Evolutionary conservation across 35 echinoderm and acorn worm species (phyloP), one percentile per base, ranked within the genome.

Genomic region (Lytechinus variegatus): DNA sequence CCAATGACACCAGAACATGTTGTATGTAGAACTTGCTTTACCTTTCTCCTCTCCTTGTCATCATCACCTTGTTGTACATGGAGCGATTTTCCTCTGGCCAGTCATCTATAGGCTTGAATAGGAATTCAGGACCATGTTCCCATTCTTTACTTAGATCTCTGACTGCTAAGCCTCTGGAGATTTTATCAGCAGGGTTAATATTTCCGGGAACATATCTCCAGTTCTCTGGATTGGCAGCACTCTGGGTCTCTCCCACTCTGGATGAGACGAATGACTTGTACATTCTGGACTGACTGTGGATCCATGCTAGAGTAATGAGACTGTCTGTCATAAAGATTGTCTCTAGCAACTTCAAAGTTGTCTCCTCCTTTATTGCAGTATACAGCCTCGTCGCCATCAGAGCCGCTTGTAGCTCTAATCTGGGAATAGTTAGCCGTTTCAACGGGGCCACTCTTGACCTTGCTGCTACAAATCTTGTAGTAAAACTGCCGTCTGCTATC

Each of bases 401-500:
- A 5, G 96, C 96, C 87, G 56, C 96, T 94, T 98, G 97, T 51
- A 98, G 60, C 33, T 98, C 97, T 28, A 98, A 95, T 28, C 97
- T 55, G 21, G 94, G 97, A 21, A 97, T 52, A 6, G 97, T 95
- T 21, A 97, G 87, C 24, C 21, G 61, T 54, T 97, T 98, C 1
- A 98, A 54, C 11, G 97, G 97, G 57, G 97, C 96, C 28, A 97
- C 94, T 21, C 97, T 54, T 10, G 97, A 98, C 92, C 97, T 96
- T 6, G 94, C 94, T 61, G 94, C 54, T 4, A 96, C 29, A 52
- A 61, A 61, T 10, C 66, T 79, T 3, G 96, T 87, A 66, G 33
- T 53, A 94, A 92, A 96, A n/a, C 52, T 53, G 87, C 54, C n/a
- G 9, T 9, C 90, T 86, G 52, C 58, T 54, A 44, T 58, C 53